Evolutionary conservation across 2,113 vertebrate genomes (phyloP), one percentile per base, ranked within the genome.

Genomic region (Pao palembangensis): DNA sequence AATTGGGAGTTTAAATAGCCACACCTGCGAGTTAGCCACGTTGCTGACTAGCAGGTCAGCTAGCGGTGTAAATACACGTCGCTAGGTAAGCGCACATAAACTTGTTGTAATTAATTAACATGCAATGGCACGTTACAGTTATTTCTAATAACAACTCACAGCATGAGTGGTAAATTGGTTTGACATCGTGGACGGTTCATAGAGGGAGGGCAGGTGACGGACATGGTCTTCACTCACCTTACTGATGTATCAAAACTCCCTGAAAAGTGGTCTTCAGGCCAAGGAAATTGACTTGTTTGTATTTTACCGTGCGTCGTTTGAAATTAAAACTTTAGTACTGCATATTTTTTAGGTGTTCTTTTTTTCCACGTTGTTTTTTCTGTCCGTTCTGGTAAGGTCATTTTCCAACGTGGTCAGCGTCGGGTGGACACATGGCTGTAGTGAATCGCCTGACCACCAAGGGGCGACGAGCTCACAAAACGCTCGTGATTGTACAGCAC

Each of bases 401-500:
- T 4, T 16, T 25, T 70, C 79, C 79, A 67, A 19, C 55, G 61
- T 70, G 77, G 51, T 60, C 52, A 21, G 3, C 55, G 14, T 20
- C 42, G 3, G 50, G 4, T 19, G 16, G 16, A 15, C 14, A 8
- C 11, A 19, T 6, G 17, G 20, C 1, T 53, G 81, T 0, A 17
- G 31, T 57, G 2, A 6, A 19, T n/a, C 19, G 1, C 11, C 43
- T 3, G 4, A 51, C 65, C 77, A 17, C 52, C 20, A 76, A 71
- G 8, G 44, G 63, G 34, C 34, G 34, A 12, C 11, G 7, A 38
- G 10, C 8, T 38, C 34, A 38, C 34, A 2, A 38, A 38, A 12
- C 34, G 34, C 1, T 38, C 34, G 34, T 38, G 34, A 38, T 11
- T 38, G 8, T 12, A 12, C 34, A 38, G 4, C 34, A 12, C 34